Evolutionary conservation across 1,140 invertebrate species (phyloP), one percentile per base, ranked within the genome.

Genomic region (Camponotus pennsylvanicus): DNA sequence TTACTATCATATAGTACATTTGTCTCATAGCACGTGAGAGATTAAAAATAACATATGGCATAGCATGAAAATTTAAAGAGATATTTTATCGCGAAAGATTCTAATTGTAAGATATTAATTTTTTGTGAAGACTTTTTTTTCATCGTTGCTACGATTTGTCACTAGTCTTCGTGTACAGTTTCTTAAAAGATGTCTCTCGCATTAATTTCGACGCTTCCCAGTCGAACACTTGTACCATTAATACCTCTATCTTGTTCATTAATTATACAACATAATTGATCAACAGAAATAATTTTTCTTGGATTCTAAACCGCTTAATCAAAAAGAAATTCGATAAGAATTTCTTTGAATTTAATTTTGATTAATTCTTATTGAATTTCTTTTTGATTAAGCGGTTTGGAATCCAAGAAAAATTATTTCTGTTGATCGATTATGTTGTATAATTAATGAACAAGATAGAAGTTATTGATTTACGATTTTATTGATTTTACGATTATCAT

Each of bases 91-190:
- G 11, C 4, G 7, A 21, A 21, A 27, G 21, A 52, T 69, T n/a
- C 13, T 57, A 13, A 52, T 69, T n/a, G 8, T 57, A 13, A 70
- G 70, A 70, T 70, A 59, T 71, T 71, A 82, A 1, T 59, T 71
- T 80, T 42, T 3, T 3, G 9, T 32, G 37, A 6, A 32, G 42
- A 70, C 27, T 18, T 71, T 3, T 59, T 0, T 32, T 70, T 59
- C 4, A 9, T 67, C 7, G n/a, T 57, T 80, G 15, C 15, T 11
- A 21, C 15, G 8, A 67, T 79, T 67, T 67, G n/a, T 79, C 42
- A 9, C 3, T 37, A 42, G 40, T 21, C 21, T 21, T 21, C 21
- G 21, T 21, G 21, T 21, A 21, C 21, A 40, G 42, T 77, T 52
- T 8, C 9, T 49, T n/a, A 64, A 57, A 70, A 42, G 40, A 15